These are phyloP conservation scores for Takifugu flavidus DNA, from an alignment of 2,113 vertebrate genomes.

Conservation along the genomic window DNA sequence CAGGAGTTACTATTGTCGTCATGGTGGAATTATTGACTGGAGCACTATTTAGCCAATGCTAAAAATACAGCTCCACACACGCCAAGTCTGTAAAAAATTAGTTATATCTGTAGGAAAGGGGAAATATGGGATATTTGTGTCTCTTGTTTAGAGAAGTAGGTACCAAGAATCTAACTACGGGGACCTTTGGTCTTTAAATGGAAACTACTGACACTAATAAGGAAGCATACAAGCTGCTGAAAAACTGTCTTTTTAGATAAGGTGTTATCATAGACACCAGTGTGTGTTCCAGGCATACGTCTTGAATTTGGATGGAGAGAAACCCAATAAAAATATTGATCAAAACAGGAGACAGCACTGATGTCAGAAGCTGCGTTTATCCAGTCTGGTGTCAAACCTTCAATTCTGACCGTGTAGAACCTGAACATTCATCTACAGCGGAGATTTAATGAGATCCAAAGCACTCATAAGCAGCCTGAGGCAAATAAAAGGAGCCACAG, in stretches of 20 bases:
- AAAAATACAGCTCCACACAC: neutral
- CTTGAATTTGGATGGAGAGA: too few relatives aligned
- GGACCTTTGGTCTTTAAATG: neutral
- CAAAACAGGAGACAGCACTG: too few relatives aligned
- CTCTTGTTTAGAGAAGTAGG: neutral
- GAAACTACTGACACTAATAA: neutral
- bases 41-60: too few relatives aligned
- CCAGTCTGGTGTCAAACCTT: too few relatives aligned
- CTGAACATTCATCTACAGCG: constrained; percentile 1
- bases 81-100: neutral
- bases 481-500: constrained; percentile 44
- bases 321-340: too few relatives aligned
- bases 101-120: neutral
- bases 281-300: too few relatives aligned
- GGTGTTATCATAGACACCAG: too few relatives aligned
- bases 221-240: neutral
- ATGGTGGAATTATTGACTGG: neutral
- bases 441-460: constrained; percentile 17
- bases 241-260: neutral
- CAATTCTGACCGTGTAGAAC: too few relatives aligned
- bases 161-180: neutral
- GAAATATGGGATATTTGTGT: neutral
- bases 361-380: too few relatives aligned
- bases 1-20: neutral
- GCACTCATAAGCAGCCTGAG: constrained; percentile 6